Conservation (phyloP, 2,113 vertebrate genomes). For the Hiodon tergisus region DNA sequence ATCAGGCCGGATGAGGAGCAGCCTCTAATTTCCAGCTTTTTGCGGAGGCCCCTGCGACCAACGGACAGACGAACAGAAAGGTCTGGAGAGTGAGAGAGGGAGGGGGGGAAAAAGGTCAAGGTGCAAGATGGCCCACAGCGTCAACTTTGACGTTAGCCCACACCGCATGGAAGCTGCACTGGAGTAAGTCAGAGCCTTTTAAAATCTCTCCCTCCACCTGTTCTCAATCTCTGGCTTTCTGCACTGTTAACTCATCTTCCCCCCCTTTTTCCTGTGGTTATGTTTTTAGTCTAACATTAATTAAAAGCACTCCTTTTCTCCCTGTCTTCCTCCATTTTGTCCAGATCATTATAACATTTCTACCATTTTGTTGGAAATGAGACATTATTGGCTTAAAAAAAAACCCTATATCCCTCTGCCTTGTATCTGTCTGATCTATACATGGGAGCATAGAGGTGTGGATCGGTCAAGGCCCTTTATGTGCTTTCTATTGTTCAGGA, state of each 20-base stretch:
- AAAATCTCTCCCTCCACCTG: not conserved
- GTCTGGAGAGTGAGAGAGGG: not conserved
- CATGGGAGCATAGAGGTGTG: no score
- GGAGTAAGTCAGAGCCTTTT: slow-evolving; percentile 52
- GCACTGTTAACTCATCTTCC: not conserved
- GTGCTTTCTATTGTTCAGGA: no score
- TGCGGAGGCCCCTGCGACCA: not conserved
- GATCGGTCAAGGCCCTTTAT: no score
- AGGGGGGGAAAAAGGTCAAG: no score
- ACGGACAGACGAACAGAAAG: not conserved
- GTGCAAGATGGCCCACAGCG: slow-evolving; percentile 43
- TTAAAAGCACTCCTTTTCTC: no score
- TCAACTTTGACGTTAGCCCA: slow-evolving; percentile 43
- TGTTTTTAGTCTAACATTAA: no score
- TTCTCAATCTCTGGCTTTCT: not conserved
- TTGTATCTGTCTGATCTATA: no score
- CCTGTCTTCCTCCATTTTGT: no score
- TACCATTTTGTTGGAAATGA: no score
- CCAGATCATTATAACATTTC: no score
- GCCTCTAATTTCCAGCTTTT: slow-evolving; percentile 18
- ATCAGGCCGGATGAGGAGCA: slow-evolving; percentile 34
- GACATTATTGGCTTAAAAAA: no score
- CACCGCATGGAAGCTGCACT: slow-evolving; percentile 40
- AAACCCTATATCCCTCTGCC: no score
- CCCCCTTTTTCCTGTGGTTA: not conserved